Evolutionary conservation across 2,113 vertebrate genomes (phyloP).

Genomic region (Electrona antarctica): DNA sequence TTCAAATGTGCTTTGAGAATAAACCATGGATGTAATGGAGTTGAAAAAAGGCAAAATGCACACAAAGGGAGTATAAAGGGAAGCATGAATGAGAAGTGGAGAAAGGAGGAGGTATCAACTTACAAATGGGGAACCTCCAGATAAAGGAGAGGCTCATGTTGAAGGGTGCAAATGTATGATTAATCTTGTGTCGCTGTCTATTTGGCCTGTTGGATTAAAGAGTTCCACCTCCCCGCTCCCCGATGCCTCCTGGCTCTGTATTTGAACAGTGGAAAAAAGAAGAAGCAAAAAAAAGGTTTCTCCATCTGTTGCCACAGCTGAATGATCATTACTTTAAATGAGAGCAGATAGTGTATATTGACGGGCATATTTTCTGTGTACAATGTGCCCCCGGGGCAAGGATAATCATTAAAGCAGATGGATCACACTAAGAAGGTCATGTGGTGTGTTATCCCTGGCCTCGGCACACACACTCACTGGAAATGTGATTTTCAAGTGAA

Average conservation of each 20-base stretch:
- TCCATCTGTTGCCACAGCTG: slow-evolving; percentile 27
- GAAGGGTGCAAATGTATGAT: slow-evolving; percentile 17
- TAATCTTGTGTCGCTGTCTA: slow-evolving; percentile 44
- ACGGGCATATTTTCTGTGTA: slow-evolving; percentile 41
- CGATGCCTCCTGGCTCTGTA: slow-evolving; percentile 39
- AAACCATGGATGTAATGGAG: slow-evolving; percentile 30
- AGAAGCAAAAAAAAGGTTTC: slow-evolving; percentile 3
- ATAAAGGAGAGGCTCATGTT: slow-evolving; percentile 10
- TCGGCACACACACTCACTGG: too few relatives aligned
- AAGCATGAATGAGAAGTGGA: slow-evolving; percentile 25
- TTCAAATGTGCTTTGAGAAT: slow-evolving; percentile 31
- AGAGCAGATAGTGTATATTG: slow-evolving; percentile 55
- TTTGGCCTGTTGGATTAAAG: slow-evolving; percentile 46
- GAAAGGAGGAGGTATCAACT: background rate
- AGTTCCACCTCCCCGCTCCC: slow-evolving; percentile 17
- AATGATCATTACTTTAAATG: slow-evolving; percentile 60
- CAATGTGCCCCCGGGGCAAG: slow-evolving; percentile 37
- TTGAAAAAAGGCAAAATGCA: slow-evolving; percentile 33
- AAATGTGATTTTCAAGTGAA: too few relatives aligned
- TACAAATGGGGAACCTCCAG: background rate
- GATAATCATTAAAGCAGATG: slow-evolving; percentile 44
- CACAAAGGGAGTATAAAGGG: slow-evolving; percentile 20
- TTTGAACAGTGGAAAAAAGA: slow-evolving; percentile 32
- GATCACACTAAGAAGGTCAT: too few relatives aligned
- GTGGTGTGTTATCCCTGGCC: too few relatives aligned